Conservation (phyloP, 2,888 invertebrate species). For the Lasioglossum morio region DNA sequence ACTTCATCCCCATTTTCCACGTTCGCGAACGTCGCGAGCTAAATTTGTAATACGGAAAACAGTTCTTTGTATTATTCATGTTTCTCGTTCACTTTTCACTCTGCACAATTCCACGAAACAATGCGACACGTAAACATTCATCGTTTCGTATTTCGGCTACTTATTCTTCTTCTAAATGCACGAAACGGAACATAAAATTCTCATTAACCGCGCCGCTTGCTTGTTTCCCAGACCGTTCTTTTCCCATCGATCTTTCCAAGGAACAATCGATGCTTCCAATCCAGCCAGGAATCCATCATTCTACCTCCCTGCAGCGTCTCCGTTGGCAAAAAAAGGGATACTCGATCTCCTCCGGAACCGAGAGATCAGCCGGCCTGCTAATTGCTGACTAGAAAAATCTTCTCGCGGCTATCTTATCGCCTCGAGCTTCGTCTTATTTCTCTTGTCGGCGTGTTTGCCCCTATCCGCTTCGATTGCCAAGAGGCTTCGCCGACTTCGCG, state of each 20-base stretch:
- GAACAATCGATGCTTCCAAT: conserved; percentile 23
- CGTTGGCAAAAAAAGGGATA: conserved; percentile 10
- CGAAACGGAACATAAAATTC: neutral
- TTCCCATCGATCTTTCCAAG: conserved; percentile 5
- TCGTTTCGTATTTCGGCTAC: neutral
- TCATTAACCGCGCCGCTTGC: neutral
- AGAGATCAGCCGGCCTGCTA: conserved; percentile 63
- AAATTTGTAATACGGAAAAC: neutral
- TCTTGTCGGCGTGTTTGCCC: conserved; percentile 7
- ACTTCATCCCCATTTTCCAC: neutral
- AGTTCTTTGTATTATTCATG: neutral
- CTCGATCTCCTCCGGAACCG: conserved; percentile 37
- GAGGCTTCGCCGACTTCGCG: neutral
- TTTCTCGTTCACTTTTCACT: neutral
- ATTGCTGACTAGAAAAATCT: conserved; percentile 60
- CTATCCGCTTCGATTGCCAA: conserved; percentile 1
- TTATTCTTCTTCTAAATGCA: too few species aligned
- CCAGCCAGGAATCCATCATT: conserved; percentile 20
- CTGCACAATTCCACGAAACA: neutral
- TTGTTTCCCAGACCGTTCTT: neutral
- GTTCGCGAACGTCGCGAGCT: neutral
- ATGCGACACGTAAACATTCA: neutral
- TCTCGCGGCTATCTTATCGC: conserved; percentile 27
- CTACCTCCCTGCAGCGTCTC: neutral
- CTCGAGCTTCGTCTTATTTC: conserved; percentile 19